These are phyloP conservation scores for Pocota personata DNA, from an alignment of 2,888 invertebrate genomes.

Conservation along the genomic window DNA sequence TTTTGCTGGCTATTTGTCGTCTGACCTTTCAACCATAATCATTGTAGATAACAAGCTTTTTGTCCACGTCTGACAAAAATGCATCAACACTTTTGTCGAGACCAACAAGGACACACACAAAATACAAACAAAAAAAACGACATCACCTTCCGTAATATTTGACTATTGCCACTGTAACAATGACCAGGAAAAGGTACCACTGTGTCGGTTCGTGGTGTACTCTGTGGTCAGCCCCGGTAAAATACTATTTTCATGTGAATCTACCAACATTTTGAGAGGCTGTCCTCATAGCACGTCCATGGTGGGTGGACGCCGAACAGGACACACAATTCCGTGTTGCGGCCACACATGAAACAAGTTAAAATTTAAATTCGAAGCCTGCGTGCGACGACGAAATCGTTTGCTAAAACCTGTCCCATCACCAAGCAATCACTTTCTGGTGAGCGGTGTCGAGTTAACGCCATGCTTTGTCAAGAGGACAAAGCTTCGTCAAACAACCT, in stretches of 20 bases:
- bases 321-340: not conserved
- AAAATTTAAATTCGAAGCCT: constrained; percentile 52
- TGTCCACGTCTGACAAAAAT: constrained; percentile 42
- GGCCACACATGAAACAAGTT: constrained; percentile 19
- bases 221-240: constrained; percentile 25
- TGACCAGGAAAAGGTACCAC: constrained; percentile 9
- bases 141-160: constrained; percentile 31
- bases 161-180: constrained; percentile 14
- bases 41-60: constrained; percentile 59
- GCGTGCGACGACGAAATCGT: constrained; percentile 47
- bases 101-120: constrained; percentile 15
- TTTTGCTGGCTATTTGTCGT: constrained; percentile 33
- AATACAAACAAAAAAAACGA: not conserved
- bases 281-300: constrained; percentile 26
- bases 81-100: constrained; percentile 33
- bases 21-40: constrained; percentile 52
- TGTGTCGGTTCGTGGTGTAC: constrained; percentile 17
- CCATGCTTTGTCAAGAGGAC: constrained; percentile 46
- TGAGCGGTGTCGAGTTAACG: constrained; percentile 64
- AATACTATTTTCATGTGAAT: constrained; percentile 35
- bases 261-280: constrained; percentile 41
- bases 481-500: constrained; percentile 41
- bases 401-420: constrained; percentile 63
- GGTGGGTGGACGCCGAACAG: not conserved
- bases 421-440: constrained; percentile 59